Evolutionary conservation across 2,888 invertebrate genomes (phyloP).

Genomic region (Minunthozetes semirufus): DNA sequence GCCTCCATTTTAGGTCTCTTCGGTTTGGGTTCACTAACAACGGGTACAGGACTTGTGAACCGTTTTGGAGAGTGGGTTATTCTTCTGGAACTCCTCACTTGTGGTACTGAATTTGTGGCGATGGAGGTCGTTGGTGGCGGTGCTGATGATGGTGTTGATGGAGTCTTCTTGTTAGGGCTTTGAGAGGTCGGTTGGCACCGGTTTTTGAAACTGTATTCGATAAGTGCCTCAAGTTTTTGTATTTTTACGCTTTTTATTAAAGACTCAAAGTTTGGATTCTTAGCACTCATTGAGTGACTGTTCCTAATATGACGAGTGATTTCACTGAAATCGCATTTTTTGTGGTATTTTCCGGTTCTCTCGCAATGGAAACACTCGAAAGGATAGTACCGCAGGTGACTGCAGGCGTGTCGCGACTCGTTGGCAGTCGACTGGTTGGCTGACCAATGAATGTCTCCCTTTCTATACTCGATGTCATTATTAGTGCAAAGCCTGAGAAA

Average conservation of each 20-base stretch:
- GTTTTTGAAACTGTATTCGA: not conserved
- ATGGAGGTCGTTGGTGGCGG: too few relatives aligned
- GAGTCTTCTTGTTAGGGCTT: not conserved
- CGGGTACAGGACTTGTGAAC: too few relatives aligned
- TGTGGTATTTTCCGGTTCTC: not conserved
- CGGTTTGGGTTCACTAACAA: not conserved
- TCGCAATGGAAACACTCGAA: slow-evolving; percentile 23
- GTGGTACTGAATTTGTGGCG: not conserved
- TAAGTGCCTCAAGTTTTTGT: not conserved
- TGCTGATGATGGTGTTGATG: too few relatives aligned
- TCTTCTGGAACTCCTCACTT: not conserved
- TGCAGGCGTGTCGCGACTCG: not conserved
- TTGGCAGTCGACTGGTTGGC: not conserved
- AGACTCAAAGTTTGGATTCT: not conserved
- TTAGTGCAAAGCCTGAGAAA: not conserved
- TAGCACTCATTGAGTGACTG: not conserved
- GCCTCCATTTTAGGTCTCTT: not conserved
- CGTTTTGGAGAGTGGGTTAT: too few relatives aligned
- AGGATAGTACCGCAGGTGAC: slow-evolving; percentile 21
- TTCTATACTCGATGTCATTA: not conserved
- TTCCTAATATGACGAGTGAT: not conserved
- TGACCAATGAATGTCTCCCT: not conserved
- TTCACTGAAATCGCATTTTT: not conserved
- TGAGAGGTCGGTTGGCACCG: too few relatives aligned
- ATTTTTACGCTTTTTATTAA: not conserved